Percentiles rank a stretch among this genome's conserved stretches.
Evolutionary conservation across 1,140 invertebrate species (phyloP).

Genomic region (Phortica variegata): DNA sequence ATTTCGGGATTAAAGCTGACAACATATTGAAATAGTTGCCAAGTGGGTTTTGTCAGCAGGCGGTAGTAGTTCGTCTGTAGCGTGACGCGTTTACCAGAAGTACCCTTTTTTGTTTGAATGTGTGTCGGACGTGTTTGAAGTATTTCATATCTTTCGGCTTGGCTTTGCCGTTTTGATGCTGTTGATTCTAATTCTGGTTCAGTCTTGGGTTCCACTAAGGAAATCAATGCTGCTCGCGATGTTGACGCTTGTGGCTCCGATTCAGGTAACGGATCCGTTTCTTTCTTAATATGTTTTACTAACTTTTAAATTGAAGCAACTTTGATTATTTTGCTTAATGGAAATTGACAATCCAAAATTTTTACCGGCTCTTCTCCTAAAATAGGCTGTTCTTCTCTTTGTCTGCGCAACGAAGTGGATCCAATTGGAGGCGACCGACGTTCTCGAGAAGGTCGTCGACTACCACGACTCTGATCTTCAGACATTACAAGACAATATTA

Average conservation of each 20-base stretch:
- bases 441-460: constrained; percentile 18
- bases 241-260: background rate
- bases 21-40: constrained; percentile 78
- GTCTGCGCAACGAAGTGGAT: no score
- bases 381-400: no score
- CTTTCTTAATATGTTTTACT: background rate
- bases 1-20: constrained; percentile 73
- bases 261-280: background rate
- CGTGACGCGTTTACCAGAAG: constrained; percentile 59
- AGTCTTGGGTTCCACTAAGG: background rate
- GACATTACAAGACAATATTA: constrained; percentile 6
- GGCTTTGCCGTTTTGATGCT: background rate
- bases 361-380: constrained; percentile 23
- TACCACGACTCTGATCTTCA: constrained; percentile 31
- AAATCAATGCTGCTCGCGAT: background rate
- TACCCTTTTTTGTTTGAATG: constrained; percentile 52
- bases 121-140: constrained; percentile 36
- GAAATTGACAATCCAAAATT: background rate
- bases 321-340: background rate
- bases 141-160: constrained; percentile 28
- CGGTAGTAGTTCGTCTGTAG: constrained; percentile 76
- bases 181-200: background rate
- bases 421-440: no score
- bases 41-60: constrained; percentile 67
- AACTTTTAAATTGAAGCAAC: background rate